Evolutionary conservation across 2,797 vertebrate genomes (phyloP), one percentile per base, ranked within the genome.

Genomic region (Coluber constrictor): DNA sequence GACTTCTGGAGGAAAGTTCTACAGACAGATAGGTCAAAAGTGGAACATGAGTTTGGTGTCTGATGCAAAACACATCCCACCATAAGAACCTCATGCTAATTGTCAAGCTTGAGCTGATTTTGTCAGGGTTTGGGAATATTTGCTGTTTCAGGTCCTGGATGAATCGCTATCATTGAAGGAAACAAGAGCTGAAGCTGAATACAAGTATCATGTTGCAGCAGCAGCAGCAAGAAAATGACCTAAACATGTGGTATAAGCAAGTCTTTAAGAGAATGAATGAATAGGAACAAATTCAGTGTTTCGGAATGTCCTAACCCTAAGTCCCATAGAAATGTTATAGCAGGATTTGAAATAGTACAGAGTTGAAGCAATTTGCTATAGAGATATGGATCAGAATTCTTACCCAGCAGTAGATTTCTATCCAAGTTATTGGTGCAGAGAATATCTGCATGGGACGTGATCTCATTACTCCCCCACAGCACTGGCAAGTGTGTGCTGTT

Each of bases 401-500:
- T 74, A 37, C 16, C 37, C 16, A 37, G 15, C 32, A 74, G 7
- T 94, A 79, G 55, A 60, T 83, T 23, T 43, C 15, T 23, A 13
- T 27, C 29, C 0, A 7, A 55, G 56, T 13, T 93, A 86, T 87
- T 87, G 74, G 60, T 91, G 90, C 91, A 91, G 74, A 66, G 57
- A 91, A 86, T 90, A 59, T 91, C 89, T 54, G 70, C 79, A 91
- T 89, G 70, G 90, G 87, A 89, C 89, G 51, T 91, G 83, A 94
- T 87, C 74, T 54, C 79, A 89, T 91, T 91, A 89, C 86, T 7
- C 61, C 57, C 63, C 56, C 87, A 79, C 47, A 88, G 63, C 25
- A 74, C 60, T 59, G 79, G 2, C 9, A 90, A 29, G 32, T 32
- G 18, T 0, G 83, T 93, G 93, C 74, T 92, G 93, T 88, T 51